Evolutionary conservation across 2,797 vertebrate species (phyloP), one percentile per base, ranked within the genome.

Genomic region (Ficedula albicollis): DNA sequence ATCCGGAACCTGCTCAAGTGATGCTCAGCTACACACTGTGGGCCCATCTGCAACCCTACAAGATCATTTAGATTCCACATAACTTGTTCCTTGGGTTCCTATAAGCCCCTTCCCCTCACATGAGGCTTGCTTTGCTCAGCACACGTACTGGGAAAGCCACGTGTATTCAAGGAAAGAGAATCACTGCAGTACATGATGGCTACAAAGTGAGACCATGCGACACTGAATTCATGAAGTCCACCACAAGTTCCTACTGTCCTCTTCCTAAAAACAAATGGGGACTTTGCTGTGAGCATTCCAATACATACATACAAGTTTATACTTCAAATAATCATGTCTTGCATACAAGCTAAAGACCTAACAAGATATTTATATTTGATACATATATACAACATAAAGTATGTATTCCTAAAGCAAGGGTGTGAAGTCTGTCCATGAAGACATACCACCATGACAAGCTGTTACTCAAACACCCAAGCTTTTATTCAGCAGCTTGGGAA

Each of bases 111-210:
- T 60, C 39, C 29, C 89, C 49, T 67, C 63, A 58, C 12, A 2
- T 4, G 18, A 90, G 8, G n/a, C 26, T 48, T 81, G 38, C 26
- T 78, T 52, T 56, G 26, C 43, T 63, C 32, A 25, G 62, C 15
- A 60, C 29, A 43, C 0, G 1, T 21, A 70, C 34, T 59, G 0
- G 0, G 59, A 80, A 74, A 87, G 30, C 13, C 22, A 85, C 5
- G 8, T 43, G 16, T n/a, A 49, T 21, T 68, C 23, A 87, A 69
- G 59, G 32, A 82, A 58, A 73, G 41, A n/a, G 23, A 49, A 11
- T 19, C 66, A 44, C 10, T 23, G 11, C 21, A 60, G 18, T 26
- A 84, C 19, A 38, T 1, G 11, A 51, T 6, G 14, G 15, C 70
- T 76, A 59, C 49, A n/a, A 78, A 79, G 32, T 13, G 25, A 72